Evolutionary conservation across 2,113 vertebrate species (phyloP), one percentile per base, ranked within the genome.

Genomic region (Salvelinus namaycush): DNA sequence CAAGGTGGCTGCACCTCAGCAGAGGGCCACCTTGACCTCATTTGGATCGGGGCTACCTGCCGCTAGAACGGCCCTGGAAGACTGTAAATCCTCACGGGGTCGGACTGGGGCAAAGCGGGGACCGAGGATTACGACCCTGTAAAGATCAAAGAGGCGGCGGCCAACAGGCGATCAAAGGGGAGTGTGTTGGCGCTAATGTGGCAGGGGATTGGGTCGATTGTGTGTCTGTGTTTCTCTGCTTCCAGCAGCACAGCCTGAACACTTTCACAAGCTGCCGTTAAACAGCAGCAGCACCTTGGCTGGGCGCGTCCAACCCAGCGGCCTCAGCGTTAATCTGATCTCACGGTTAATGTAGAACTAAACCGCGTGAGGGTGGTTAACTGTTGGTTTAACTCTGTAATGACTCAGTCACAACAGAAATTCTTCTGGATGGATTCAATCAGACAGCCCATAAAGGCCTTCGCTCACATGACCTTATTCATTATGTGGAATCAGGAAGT

Each of bases 111-210:
- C 76, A 70, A 76, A 67, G 66, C 65, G 18, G 24, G 88, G 62
- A 73, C 82, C 83, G 85, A 76, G 89, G 89, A 94, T 93, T 93
- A 94, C 85, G 91, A 93, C 92, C 92, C 91, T 88, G 85, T 94
- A 93, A 93, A 94, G 89, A 94, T 94, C 90, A 94, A 94, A 94
- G 91, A 79, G 80, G 68, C 82, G 66, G 79, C 60, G 71, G 88
- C 87, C 90, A 91, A 87, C 83, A 83, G 86, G 88, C 87, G 84
- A 93, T 94, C 93, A 94, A 93, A 94, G 91, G 90, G 89, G 83
- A 92, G 88, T 83, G 87, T 88, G 89, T 91, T 87, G 83, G 83
- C 51, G 78, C 90, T 91, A 84, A 90, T 91, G 91, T 91, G 91
- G 90, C 87, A 83, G 82, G 86, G 86, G 83, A 90, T 89, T 87